Evolutionary conservation across 2,113 vertebrate species (phyloP).

Genomic region (Erythrocercus mccallii): DNA sequence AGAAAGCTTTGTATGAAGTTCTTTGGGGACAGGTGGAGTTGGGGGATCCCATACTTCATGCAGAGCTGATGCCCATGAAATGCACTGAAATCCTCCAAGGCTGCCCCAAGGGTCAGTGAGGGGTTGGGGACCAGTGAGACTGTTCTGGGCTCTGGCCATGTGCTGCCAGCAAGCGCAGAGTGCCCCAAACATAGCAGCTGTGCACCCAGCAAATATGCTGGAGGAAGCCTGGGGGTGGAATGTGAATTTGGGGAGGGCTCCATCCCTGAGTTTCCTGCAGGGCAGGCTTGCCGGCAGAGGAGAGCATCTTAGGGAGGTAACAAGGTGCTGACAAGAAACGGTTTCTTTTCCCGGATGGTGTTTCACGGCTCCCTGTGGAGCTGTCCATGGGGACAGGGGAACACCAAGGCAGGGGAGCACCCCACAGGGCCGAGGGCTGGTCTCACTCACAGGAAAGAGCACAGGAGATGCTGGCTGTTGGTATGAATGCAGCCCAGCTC

Average conservation of each 20-base stretch:
- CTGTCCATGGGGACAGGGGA: neutral
- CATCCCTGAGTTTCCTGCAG: neutral
- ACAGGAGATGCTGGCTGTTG: neutral
- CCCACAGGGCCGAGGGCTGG: rapidly evolving
- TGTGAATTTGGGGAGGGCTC: neutral
- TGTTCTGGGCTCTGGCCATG: neutral
- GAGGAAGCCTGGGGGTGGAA: neutral
- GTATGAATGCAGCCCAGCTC: neutral
- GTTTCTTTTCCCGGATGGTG: neutral
- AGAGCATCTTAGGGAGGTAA: neutral
- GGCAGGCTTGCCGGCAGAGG: neutral
- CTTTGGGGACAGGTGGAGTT: neutral
- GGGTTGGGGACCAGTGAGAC: neutral
- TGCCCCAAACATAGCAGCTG: neutral
- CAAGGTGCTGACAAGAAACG: neutral
- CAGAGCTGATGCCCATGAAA: neutral
- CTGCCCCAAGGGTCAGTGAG: neutral
- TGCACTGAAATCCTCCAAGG: neutral
- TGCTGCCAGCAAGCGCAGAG: neutral
- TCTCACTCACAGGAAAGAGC: neutral
- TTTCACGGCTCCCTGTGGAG: neutral
- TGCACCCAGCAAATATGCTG: neutral
- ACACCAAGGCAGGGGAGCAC: neutral
- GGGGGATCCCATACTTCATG: neutral
- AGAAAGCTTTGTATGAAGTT: neutral